Evolutionary conservation across 2,888 invertebrate genomes (phyloP).

Genomic region (Physocephala rufipes): DNA sequence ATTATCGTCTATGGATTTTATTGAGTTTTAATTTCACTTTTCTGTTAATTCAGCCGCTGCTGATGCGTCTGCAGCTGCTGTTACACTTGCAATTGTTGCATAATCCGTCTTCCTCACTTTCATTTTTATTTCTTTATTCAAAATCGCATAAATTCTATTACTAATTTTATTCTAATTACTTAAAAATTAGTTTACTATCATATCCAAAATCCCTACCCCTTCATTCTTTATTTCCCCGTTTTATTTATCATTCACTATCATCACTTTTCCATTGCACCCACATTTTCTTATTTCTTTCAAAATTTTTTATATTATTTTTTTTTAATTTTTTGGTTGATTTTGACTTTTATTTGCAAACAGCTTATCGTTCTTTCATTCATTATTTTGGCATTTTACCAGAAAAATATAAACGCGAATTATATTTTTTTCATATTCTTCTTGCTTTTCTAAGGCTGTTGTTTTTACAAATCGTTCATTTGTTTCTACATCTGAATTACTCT

Average conservation of each 20-base stretch:
- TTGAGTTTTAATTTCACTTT: too few species aligned
- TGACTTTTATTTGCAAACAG: slow-evolving; percentile 33
- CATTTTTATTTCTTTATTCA: too few species aligned
- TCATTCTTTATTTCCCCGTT: not conserved
- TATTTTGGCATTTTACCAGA: not conserved
- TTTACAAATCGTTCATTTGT: not conserved
- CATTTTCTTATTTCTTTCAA: not conserved
- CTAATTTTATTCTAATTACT: too few species aligned
- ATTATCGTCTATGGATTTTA: too few species aligned
- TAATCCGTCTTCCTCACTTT: too few species aligned
- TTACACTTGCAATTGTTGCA: too few species aligned
- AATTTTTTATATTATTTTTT: not conserved
- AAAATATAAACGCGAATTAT: too few species aligned
- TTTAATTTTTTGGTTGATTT: slow-evolving; percentile 32
- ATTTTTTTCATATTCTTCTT: too few species aligned
- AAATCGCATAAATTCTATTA: too few species aligned
- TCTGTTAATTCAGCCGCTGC: too few species aligned
- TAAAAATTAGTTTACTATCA: too few species aligned
- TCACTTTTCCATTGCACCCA: not conserved
- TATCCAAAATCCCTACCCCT: not conserved
- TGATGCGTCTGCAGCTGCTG: too few species aligned
- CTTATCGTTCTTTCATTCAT: slow-evolving; percentile 10
- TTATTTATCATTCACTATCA: not conserved
- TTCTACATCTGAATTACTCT: not conserved
- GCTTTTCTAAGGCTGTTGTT: not conserved